Evolutionary conservation across 92 coral and sea anemone species (phyloP).

Genomic region (Palythoa grandiflora): DNA sequence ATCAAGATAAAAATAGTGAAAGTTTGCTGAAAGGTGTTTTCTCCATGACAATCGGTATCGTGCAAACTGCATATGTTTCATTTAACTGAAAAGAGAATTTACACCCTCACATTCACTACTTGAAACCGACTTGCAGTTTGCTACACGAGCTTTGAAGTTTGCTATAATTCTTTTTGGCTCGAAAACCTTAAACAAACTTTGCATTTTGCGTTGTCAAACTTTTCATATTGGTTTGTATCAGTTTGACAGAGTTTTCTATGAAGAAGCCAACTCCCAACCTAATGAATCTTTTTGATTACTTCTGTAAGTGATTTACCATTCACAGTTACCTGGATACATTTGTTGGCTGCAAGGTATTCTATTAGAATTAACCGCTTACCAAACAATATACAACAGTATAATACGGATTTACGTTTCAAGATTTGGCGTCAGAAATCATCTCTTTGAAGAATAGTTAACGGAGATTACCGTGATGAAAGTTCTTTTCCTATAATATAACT

Average conservation of each 20-base stretch:
- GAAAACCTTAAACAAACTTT: not conserved
- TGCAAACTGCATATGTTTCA: constrained; percentile 6
- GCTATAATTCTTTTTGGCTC: not conserved
- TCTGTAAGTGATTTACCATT: not conserved
- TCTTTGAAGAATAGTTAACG: not conserved
- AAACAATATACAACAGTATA: constrained; percentile 15
- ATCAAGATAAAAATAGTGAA: not conserved
- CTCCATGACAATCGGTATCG: constrained; percentile 25
- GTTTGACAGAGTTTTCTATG: constrained; percentile 27
- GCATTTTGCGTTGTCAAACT: not conserved
- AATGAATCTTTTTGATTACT: constrained; percentile 38
- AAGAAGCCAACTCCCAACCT: not conserved
- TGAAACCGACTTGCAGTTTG: constrained; percentile 17
- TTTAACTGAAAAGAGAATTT: constrained; percentile 4
- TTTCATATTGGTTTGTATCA: not conserved
- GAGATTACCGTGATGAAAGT: not conserved
- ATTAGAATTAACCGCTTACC: not conserved
- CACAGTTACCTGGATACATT: constrained; percentile 18
- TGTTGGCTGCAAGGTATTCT: not conserved
- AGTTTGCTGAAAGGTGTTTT: not conserved
- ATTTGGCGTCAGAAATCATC: not conserved
- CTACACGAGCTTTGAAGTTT: not conserved
- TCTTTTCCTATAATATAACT: not conserved
- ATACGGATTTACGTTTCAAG: not conserved
- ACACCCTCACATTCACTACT: not conserved